Conservation (phyloP, 2,797 vertebrate genomes). For the Choloepus didactylus region DNA sequence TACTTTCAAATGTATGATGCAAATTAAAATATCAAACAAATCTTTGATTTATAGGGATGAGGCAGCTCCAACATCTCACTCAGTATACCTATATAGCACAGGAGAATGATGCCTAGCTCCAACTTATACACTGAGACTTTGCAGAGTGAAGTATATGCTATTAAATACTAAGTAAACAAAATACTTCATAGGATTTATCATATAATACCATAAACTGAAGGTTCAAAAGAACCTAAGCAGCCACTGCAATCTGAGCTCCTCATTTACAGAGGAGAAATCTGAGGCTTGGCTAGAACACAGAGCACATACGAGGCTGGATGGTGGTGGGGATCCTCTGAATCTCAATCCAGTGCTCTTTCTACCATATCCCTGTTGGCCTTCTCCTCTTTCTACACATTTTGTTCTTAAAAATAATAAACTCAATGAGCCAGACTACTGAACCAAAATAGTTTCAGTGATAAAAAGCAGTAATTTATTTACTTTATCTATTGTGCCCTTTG, state of each 20-base stretch:
- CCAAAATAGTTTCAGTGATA: conserved; percentile 42
- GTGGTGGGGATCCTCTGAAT: background rate
- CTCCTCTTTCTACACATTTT: background rate
- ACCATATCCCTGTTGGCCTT: background rate
- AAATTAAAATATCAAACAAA: conserved; percentile 35
- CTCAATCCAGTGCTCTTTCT: background rate
- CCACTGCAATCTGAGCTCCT: background rate
- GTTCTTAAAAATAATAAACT: conserved; percentile 37
- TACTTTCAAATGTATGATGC: background rate
- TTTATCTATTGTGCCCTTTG: conserved; percentile 37
- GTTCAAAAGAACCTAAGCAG: background rate
- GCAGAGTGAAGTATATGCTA: background rate
- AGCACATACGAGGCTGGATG: background rate
- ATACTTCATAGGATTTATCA: background rate
- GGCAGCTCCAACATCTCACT: background rate
- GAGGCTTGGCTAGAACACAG: background rate
- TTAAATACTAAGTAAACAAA: conserved; percentile 22
- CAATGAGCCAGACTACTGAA: conserved; percentile 37
- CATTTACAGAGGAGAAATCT: background rate
- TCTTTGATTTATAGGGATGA: conserved; percentile 2
- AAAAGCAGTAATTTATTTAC: conserved; percentile 60
- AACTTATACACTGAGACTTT: background rate
- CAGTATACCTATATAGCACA: background rate
- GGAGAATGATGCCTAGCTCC: background rate
- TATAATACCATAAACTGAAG: background rate